A percentile compares a stretch with the other conserved stretches of the same genome.
These are phyloP conservation scores for Delichon dasypus DNA, from an alignment of 2,797 vertebrate species.

Conservation along the genomic window DNA sequence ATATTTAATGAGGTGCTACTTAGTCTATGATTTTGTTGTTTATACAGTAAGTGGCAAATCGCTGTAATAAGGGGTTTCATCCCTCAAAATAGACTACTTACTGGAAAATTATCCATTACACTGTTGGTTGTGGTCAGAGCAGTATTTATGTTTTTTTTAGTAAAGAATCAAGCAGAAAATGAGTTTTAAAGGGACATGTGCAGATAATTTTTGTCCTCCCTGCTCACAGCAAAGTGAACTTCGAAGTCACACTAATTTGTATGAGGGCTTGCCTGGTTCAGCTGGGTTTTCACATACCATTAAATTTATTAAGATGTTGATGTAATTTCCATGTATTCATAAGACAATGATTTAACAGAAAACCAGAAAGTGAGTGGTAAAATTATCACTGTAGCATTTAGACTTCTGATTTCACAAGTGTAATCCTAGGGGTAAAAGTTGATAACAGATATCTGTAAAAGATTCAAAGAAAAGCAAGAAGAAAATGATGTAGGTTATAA, in stretches of 20 bases:
- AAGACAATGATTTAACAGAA: not conserved
- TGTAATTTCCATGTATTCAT: not conserved
- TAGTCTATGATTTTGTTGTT: not conserved
- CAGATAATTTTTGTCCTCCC: not conserved
- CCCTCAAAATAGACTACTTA: not conserved
- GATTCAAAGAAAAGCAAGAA: not conserved
- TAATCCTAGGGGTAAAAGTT: not conserved
- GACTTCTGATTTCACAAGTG: not conserved
- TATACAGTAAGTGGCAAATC: not conserved
- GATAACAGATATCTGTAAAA: not conserved
- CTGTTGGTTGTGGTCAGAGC: not conserved
- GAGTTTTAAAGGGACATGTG: not conserved
- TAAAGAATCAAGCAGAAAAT: not conserved
- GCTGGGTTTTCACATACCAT: not conserved
- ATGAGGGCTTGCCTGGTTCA: not conserved
- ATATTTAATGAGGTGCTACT: not conserved
- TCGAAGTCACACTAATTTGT: fast-evolving
- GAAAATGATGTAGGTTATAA: not conserved
- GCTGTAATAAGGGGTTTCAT: not conserved
- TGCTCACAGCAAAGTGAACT: not conserved
- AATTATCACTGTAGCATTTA: not conserved
- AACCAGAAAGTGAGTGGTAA: not conserved
- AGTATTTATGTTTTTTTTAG: not conserved
- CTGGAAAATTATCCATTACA: not conserved
- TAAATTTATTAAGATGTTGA: not conserved